Percentiles rank a stretch among this genome's conserved stretches.
These are phyloP conservation scores for Anabas testudineus DNA, from an alignment of 2,797 vertebrate genomes.

Conservation along the genomic window DNA sequence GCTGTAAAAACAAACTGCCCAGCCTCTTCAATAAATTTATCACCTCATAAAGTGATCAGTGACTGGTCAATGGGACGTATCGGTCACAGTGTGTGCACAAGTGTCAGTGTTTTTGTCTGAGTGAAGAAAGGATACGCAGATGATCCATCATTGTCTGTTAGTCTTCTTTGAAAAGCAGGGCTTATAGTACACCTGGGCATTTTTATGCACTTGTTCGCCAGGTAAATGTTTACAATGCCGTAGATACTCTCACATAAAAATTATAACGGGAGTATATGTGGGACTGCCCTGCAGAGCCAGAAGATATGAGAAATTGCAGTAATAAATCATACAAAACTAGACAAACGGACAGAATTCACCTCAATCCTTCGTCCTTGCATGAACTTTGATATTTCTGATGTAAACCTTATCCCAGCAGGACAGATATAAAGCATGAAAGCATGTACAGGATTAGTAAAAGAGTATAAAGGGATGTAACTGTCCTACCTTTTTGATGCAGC, in stretches of 20 bases:
- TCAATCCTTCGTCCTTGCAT: neutral
- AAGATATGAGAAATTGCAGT: neutral
- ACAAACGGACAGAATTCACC: neutral
- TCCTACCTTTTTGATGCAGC: conserved; percentile 94
- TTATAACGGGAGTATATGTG: neutral
- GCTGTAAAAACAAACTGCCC: conserved; percentile 82
- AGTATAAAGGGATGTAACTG: neutral
- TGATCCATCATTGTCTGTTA: conserved; percentile 20
- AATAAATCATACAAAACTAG: neutral
- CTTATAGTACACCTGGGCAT: no score
- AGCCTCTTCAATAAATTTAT: conserved; percentile 84
- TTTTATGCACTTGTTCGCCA: no score
- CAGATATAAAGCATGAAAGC: no score
- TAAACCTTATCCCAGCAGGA: neutral
- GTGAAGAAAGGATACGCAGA: conserved; percentile 25
- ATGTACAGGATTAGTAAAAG: neutral
- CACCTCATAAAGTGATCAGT: conserved; percentile 85
- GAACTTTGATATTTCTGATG: neutral
- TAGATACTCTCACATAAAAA: no score
- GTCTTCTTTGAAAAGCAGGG: conserved; percentile 19
- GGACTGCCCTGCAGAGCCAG: neutral
- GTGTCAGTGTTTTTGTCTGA: conserved; percentile 40
- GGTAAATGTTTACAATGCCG: no score
- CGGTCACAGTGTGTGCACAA: conserved; percentile 44
- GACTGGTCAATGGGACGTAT: conserved; percentile 74